Evolutionary conservation across 2,113 vertebrate species (phyloP), one percentile per base, ranked within the genome.

Genomic region (Syngnathus floridae): DNA sequence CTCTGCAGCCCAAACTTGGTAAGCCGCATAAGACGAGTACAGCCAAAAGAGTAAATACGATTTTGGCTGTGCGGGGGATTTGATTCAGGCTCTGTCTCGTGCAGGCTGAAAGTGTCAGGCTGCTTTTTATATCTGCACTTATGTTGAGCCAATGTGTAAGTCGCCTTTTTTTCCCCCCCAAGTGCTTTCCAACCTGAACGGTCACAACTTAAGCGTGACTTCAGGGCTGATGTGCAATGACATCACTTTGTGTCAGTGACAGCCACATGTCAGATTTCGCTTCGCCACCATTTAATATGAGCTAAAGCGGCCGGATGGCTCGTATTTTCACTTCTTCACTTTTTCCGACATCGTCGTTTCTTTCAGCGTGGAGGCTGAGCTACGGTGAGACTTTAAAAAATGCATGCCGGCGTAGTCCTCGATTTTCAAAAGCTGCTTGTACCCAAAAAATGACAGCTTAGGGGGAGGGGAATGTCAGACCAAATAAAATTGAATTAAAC

Each of bases 141-240:
- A 82, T 78, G 82, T 73, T 73, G 76, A 86, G 78, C 79, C 84
- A 80, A 71, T 79, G 79, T 76, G 81, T 70, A 86, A 82, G 83
- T 73, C 80, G 80, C 70, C 71, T 22, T 76, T 84, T 82, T 74
- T 81, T 84, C 76, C 70, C 69, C 56, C 70, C 69, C 56, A 11
- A 3, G 37, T 66, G 56, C 74, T 76, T 67, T 73, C 79, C 70
- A 70, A 66, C 77, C 73, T 61, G 69, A 77, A 80, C 46, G 43
- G 72, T 69, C 72, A 70, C 69, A 75, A 82, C 65, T 76, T 61
- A 59, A 69, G 76, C 54, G 21, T 62, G 70, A 77, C 77, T 55
- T 74, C 64, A 7, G 58, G 69, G 67, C 75, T 74, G 76, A 87
- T 84, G 74, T 80, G 78, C 69, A 79, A 77, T 80, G 71, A 79